phyloP scores from a whole-genome alignment of 2,888 invertebrate species.

The Lutraria lutraria region DNA sequence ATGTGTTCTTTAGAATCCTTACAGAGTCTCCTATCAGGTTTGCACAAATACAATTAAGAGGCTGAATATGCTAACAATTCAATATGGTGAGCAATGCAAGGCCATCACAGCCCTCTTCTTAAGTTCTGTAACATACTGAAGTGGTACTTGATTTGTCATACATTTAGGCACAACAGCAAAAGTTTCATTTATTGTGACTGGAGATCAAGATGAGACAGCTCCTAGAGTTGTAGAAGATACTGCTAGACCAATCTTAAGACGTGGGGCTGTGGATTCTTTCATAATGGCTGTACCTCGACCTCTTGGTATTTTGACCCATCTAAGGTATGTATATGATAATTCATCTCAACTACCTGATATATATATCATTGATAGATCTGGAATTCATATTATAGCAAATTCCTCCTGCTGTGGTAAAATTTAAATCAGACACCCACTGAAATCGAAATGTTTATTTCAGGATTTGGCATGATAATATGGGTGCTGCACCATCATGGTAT shows the following conservation, averaged over 20 bases:
- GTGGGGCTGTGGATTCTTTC: slow-evolving; percentile 83
- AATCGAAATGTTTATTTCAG: slow-evolving; percentile 38
- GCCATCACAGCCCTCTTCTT: no score
- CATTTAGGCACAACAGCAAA: slow-evolving; percentile 72
- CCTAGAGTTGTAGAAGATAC: slow-evolving; percentile 69
- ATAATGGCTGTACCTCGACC: slow-evolving; percentile 71
- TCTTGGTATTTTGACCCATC: slow-evolving; percentile 72
- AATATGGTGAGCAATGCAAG: no score
- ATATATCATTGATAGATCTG: no score
- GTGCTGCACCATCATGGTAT: slow-evolving; percentile 73
- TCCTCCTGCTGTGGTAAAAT: no score
- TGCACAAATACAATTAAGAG: no score
- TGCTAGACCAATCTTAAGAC: slow-evolving; percentile 80
- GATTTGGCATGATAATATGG: slow-evolving; percentile 77
- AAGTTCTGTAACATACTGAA: no score
- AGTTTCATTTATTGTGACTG: slow-evolving; percentile 73
- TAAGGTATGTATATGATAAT: slow-evolving; percentile 49
- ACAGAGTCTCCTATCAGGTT: no score
- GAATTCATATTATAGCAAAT: no score
- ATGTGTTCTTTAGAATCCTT: no score
- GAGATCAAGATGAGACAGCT: slow-evolving; percentile 72
- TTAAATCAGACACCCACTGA: neutral
- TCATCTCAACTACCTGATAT: no score
- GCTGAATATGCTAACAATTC: no score
- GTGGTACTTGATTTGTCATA: neutral